phyloP scores from a whole-genome alignment of 2,888 invertebrate species.

The Cantharis rustica region DNA sequence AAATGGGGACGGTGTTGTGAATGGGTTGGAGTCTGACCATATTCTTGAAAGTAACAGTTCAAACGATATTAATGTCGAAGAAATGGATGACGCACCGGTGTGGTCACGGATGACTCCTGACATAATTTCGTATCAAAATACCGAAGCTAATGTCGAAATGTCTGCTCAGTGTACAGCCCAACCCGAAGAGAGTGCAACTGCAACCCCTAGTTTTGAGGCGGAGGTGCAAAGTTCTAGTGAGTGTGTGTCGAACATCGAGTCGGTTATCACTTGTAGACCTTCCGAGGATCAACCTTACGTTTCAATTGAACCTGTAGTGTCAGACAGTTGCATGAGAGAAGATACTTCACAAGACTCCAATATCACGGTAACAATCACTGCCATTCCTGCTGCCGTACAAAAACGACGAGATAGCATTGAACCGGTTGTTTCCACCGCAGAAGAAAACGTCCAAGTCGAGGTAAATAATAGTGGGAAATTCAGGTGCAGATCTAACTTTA shows the following conservation, averaged over 20 bases:
- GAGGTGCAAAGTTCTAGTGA: slow-evolving; percentile 10
- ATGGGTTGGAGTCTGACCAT: slow-evolving; percentile 65
- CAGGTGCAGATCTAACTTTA: too few relatives aligned
- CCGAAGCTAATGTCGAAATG: slow-evolving; percentile 45
- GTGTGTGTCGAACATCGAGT: slow-evolving; percentile 33
- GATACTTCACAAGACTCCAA: slow-evolving; percentile 32
- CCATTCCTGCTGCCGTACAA: slow-evolving; percentile 46
- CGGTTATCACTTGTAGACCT: slow-evolving; percentile 40
- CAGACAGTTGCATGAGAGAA: slow-evolving; percentile 37
- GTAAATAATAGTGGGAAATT: not conserved
- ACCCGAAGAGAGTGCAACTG: slow-evolving; percentile 27
- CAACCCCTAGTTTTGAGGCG: slow-evolving; percentile 30
- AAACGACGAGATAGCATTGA: slow-evolving; percentile 46
- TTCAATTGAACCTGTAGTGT: slow-evolving; percentile 41
- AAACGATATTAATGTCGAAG: slow-evolving; percentile 63
- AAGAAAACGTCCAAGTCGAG: slow-evolving; percentile 45
- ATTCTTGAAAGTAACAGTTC: slow-evolving; percentile 57
- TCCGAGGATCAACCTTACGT: slow-evolving; percentile 40
- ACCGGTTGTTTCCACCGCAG: slow-evolving; percentile 42
- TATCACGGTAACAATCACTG: slow-evolving; percentile 38
- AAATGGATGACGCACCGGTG: slow-evolving; percentile 60
- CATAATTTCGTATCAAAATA: slow-evolving; percentile 41
- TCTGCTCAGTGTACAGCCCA: slow-evolving; percentile 28
- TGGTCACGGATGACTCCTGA: slow-evolving; percentile 37
- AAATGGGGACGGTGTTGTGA: slow-evolving; percentile 69